A percentile compares a stretch with the other conserved stretches of the same genome.
Conservation (phyloP, 2,888 invertebrate genomes). For the Phaonia tiefii region DNA sequence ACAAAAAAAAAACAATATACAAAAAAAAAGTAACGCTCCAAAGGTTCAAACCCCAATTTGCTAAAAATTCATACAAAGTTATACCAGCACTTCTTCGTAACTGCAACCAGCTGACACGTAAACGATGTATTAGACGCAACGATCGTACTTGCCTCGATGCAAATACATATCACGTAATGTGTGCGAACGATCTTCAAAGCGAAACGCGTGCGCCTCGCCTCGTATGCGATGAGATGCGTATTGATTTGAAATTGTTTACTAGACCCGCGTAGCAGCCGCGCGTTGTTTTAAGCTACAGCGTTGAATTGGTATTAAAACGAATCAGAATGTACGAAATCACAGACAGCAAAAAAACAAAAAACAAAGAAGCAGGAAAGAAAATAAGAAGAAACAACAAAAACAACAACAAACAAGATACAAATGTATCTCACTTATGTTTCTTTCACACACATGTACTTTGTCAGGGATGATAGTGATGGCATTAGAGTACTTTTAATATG, state of each 20-base stretch:
- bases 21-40: slow-evolving; percentile 33
- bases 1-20: too few relatives aligned
- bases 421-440: slow-evolving; percentile 44
- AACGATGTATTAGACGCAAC: neutral
- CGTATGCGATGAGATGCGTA: neutral
- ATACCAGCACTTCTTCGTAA: slow-evolving; percentile 1
- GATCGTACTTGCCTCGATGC: too few relatives aligned
- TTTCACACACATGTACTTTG: slow-evolving; percentile 28
- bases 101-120: neutral
- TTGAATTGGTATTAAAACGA: slow-evolving; percentile 65
- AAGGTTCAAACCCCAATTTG: slow-evolving; percentile 25
- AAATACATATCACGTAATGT: neutral
- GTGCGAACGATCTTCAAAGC: slow-evolving; percentile 12
- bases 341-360: slow-evolving; percentile 9
- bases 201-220: neutral
- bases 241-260: slow-evolving; percentile 9
- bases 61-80: slow-evolving; percentile 12
- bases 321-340: slow-evolving; percentile 44
- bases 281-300: slow-evolving; percentile 64
- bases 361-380: neutral
- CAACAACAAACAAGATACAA: slow-evolving; percentile 53
- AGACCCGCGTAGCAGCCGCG: slow-evolving; percentile 36
- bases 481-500: neutral
- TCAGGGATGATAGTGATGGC: neutral
- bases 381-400: slow-evolving; percentile 27